These are phyloP conservation scores for Clostera curtula DNA, from an alignment of 2,888 invertebrate genomes.

Conservation along the genomic window DNA sequence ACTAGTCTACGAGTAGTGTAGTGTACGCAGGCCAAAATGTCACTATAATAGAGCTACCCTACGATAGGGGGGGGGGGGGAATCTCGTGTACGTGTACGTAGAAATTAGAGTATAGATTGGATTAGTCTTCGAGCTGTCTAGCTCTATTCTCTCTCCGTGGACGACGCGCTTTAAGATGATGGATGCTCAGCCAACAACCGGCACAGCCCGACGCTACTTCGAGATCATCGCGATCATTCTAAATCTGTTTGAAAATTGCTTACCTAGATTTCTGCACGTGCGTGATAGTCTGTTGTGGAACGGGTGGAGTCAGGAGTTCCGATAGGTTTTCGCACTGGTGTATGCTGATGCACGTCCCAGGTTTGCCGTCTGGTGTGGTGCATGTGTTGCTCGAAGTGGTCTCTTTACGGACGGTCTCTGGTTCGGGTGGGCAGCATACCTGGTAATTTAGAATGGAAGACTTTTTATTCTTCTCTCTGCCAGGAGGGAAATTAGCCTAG, in stretches of 20 bases:
- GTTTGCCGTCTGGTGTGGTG: slow-evolving; percentile 32
- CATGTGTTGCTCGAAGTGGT: slow-evolving; percentile 16
- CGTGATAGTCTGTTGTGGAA: slow-evolving; percentile 19
- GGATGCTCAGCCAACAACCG: too few relatives aligned
- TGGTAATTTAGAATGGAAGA: slow-evolving; percentile 6
- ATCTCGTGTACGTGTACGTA: too few relatives aligned
- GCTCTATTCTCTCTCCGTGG: too few relatives aligned
- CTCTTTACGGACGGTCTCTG: not conserved
- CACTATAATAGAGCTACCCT: too few relatives aligned
- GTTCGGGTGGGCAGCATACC: slow-evolving; percentile 17
- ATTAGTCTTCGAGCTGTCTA: too few relatives aligned
- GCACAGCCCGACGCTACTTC: too few relatives aligned
- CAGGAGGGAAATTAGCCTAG: not conserved
- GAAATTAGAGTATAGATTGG: too few relatives aligned
- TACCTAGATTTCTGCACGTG: slow-evolving; percentile 40
- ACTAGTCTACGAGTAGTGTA: too few relatives aligned
- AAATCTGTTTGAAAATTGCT: slow-evolving; percentile 1
- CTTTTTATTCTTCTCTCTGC: not conserved
- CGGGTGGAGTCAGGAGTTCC: slow-evolving; percentile 25
- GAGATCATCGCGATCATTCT: not conserved
- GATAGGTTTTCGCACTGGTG: slow-evolving; percentile 31
- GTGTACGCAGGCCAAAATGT: too few relatives aligned
- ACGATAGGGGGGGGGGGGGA: too few relatives aligned
- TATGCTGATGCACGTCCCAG: slow-evolving; percentile 34
- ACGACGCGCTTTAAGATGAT: too few relatives aligned